Conservation (phyloP, 2,888 invertebrate species). For the Labia minor region DNA sequence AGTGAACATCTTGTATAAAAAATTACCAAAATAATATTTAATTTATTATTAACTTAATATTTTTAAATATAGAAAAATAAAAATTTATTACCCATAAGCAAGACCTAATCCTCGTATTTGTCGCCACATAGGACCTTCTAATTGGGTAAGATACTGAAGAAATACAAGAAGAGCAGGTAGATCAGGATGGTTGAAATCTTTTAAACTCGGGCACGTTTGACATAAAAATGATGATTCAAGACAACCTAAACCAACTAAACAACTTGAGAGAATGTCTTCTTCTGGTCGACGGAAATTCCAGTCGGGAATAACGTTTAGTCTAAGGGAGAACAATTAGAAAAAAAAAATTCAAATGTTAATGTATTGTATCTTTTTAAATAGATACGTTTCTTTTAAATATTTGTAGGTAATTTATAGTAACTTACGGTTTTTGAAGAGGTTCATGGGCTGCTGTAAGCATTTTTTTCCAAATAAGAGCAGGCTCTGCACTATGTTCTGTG, state of each 20-base stretch:
- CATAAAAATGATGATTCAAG: slow-evolving; percentile 66
- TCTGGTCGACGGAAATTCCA: slow-evolving; percentile 37
- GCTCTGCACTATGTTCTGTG: slow-evolving; percentile 36
- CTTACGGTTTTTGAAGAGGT: slow-evolving; percentile 25
- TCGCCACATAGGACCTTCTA: slow-evolving; percentile 85
- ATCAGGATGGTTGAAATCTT: slow-evolving; percentile 49
- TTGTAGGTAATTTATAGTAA: too few species aligned
- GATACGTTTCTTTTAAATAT: too few species aligned
- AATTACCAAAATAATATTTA: too few species aligned
- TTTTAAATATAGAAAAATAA: background rate
- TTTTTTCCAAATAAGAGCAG: slow-evolving; percentile 45
- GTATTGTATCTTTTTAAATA: too few species aligned
- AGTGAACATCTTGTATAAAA: too few species aligned
- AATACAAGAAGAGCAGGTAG: slow-evolving; percentile 65
- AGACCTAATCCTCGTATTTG: slow-evolving; percentile 77
- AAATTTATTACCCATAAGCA: slow-evolving; percentile 58
- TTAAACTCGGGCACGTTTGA: slow-evolving; percentile 56
- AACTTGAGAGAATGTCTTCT: slow-evolving; percentile 41
- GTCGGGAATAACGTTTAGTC: slow-evolving; percentile 40
- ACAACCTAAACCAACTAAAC: slow-evolving; percentile 62
- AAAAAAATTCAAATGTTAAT: slow-evolving; percentile 19
- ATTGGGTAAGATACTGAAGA: slow-evolving; percentile 74
- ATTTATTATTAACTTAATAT: too few species aligned
- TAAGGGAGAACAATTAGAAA: too few species aligned
- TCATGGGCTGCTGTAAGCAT: slow-evolving; percentile 33